phyloP scores from a whole-genome alignment of 2,888 invertebrate genomes.

The Hanleya hanleyi region DNA sequence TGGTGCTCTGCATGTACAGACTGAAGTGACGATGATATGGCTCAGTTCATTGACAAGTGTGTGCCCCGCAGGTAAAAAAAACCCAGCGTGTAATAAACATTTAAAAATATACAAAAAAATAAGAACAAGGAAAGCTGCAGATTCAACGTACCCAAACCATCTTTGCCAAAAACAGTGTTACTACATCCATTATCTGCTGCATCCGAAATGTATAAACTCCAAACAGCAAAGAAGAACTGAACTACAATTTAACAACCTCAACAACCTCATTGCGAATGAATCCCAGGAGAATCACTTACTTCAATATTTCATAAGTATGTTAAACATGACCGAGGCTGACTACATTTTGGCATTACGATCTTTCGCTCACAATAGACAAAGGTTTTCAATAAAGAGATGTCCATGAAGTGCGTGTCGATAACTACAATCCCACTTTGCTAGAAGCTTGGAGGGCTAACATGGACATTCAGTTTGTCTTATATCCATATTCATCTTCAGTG shows the following conservation, averaged over 20 bases:
- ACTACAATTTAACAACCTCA: neutral
- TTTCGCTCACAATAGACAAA: slow-evolving; percentile 3
- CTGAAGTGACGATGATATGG: neutral
- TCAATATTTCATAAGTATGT: neutral
- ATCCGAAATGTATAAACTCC: neutral
- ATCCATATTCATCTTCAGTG: slow-evolving; percentile 12
- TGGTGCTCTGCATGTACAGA: slow-evolving; percentile 9
- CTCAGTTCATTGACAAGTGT: slow-evolving; percentile 1
- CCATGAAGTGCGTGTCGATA: slow-evolving; percentile 6
- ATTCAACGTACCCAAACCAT: slow-evolving; percentile 19
- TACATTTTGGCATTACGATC: neutral
- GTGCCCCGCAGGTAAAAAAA: neutral
- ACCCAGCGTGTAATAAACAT: neutral
- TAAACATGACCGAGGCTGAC: slow-evolving; percentile 1
- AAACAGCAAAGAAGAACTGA: neutral
- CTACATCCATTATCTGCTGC: slow-evolving; percentile 13
- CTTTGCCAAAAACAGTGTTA: slow-evolving; percentile 17
- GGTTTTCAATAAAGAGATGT: slow-evolving; percentile 17
- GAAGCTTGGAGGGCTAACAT: slow-evolving; percentile 17
- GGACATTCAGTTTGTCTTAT: slow-evolving; percentile 19
- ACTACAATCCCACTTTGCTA: slow-evolving; percentile 14
- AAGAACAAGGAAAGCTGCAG: neutral
- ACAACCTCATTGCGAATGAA: neutral
- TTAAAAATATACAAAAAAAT: slow-evolving; percentile 4
- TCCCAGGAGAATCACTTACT: neutral